Conservation (phyloP, 2,888 invertebrate species). For the Lepidochrysops patricia region DNA sequence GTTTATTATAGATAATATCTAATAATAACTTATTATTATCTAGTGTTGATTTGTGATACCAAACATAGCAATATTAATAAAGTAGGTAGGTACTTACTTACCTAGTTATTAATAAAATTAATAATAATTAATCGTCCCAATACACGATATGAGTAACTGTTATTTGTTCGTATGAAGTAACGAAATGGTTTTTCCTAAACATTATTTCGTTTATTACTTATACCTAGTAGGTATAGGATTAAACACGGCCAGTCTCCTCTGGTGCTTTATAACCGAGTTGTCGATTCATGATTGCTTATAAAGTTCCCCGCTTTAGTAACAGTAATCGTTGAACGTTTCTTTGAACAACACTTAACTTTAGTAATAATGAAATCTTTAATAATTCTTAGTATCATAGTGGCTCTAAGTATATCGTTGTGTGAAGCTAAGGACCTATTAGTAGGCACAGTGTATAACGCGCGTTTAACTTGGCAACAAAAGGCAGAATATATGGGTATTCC, state of each 20-base stretch:
- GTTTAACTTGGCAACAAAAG: slow-evolving; percentile 44
- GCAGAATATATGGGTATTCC: slow-evolving; percentile 44
- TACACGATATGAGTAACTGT: too few relatives aligned
- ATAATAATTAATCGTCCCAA: too few relatives aligned
- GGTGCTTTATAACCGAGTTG: not conserved
- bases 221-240: not conserved
- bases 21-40: too few relatives aligned
- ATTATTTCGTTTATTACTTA: too few relatives aligned
- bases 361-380: slow-evolving; percentile 38
- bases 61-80: too few relatives aligned
- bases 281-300: slow-evolving; percentile 14
- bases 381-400: slow-evolving; percentile 31
- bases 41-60: too few relatives aligned
- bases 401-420: slow-evolving; percentile 35
- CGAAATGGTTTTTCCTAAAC: too few relatives aligned
- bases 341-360: not conserved
- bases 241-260: not conserved
- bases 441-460: slow-evolving; percentile 42
- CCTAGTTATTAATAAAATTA: too few relatives aligned
- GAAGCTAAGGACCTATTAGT: slow-evolving; percentile 40
- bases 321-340: slow-evolving; percentile 11
- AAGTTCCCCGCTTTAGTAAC: slow-evolving; percentile 7
- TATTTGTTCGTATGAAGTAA: too few relatives aligned
- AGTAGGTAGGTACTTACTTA: too few relatives aligned
- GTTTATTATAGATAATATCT: too few relatives aligned